These are phyloP conservation scores for Embiotoca jacksoni DNA, from an alignment of 2,113 vertebrate species.

Conservation along the genomic window DNA sequence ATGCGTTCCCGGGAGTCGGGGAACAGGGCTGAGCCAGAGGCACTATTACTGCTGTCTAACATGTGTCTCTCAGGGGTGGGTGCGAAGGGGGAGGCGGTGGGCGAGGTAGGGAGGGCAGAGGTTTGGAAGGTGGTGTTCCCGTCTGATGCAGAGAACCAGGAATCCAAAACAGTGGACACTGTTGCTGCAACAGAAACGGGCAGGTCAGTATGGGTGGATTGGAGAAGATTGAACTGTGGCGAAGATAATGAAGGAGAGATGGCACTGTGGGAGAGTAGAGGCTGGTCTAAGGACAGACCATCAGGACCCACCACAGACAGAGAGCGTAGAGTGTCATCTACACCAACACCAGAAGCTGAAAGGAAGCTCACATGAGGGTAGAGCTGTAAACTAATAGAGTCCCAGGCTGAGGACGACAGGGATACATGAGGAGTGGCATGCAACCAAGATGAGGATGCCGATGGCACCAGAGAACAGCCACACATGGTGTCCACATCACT, in stretches of 20 bases:
- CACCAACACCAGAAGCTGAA: conserved; percentile 76
- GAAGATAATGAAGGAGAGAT: conserved; percentile 67
- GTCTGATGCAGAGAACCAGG: conserved; percentile 71
- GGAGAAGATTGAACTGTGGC: conserved; percentile 70
- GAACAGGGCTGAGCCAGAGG: conserved; percentile 87
- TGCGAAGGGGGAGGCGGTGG: conserved; percentile 39
- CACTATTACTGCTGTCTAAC: conserved; percentile 72
- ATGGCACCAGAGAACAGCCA: conserved; percentile 65
- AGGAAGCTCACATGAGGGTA: conserved; percentile 60
- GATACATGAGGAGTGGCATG: conserved; percentile 64
- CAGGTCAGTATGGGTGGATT: conserved; percentile 73
- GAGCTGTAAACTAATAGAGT: conserved; percentile 52
- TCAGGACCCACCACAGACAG: conserved; percentile 62
- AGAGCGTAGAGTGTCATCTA: conserved; percentile 54
- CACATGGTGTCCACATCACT: conserved; percentile 65
- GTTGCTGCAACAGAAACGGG: conserved; percentile 84
- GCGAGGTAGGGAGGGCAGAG: conserved; percentile 70
- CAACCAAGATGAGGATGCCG: conserved; percentile 60
- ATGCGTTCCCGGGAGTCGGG: conserved; percentile 85
- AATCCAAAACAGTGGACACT: conserved; percentile 72
- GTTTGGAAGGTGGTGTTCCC: conserved; percentile 65
- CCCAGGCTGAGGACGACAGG: conserved; percentile 58
- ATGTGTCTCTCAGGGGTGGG: conserved; percentile 75
- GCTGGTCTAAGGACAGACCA: conserved; percentile 51
- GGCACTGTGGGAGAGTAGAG: conserved; percentile 64